phyloP scores from a whole-genome alignment of 2,888 invertebrate species.

The Chloroclysta siterata region DNA sequence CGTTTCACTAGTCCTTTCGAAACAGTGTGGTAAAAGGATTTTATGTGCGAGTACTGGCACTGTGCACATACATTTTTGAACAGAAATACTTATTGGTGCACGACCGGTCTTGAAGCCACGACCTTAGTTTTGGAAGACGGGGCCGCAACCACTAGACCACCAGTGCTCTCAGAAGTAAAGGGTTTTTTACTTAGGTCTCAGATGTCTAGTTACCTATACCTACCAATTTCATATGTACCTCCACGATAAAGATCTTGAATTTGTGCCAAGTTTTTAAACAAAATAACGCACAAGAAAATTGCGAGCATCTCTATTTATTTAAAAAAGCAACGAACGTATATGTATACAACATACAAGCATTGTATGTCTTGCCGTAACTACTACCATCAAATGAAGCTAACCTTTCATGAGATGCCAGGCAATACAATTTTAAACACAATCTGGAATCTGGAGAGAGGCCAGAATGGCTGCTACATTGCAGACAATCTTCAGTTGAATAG shows the following conservation, averaged over 20 bases:
- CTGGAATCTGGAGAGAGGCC: conserved; percentile 74
- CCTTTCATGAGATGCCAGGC: conserved; percentile 61
- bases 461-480: conserved; percentile 72
- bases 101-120: no score
- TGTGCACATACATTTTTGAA: no score
- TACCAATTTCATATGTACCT: conserved; percentile 28
- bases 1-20: no score
- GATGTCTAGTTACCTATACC: conserved; percentile 16
- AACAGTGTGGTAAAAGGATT: no score
- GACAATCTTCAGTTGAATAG: conserved; percentile 34
- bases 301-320: conserved; percentile 8
- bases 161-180: no score
- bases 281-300: conserved; percentile 31
- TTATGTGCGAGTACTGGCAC: no score
- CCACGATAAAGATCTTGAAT: conserved; percentile 27
- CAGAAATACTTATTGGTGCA: no score
- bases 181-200: no score
- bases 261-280: conserved; percentile 27
- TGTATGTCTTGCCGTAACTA: conserved; percentile 43
- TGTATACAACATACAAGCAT: conserved; percentile 13
- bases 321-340: conserved; percentile 32
- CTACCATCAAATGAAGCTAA: conserved; percentile 47
- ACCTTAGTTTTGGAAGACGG: no score
- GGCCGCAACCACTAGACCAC: no score
- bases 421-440: conserved; percentile 74